Conservation (phyloP, 2,888 invertebrate species). For the Lingula anatina region DNA sequence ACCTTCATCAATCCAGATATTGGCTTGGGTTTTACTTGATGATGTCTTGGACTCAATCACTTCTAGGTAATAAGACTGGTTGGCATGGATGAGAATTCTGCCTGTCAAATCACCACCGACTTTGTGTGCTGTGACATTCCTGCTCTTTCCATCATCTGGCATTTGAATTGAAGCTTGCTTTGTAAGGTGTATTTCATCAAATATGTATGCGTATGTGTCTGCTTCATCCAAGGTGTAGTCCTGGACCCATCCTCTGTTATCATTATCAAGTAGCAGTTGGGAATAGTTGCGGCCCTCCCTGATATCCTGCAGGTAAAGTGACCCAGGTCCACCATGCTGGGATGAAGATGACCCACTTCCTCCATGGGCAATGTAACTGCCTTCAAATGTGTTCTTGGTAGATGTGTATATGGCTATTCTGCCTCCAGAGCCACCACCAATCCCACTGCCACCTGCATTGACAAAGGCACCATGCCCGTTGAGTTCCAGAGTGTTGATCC, state of each 20-base stretch:
- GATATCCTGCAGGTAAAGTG: slow-evolving; percentile 24
- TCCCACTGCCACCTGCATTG: slow-evolving; percentile 22
- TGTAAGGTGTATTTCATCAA: slow-evolving; percentile 25
- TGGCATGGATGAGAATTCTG: slow-evolving; percentile 16
- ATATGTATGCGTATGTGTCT: slow-evolving; percentile 14
- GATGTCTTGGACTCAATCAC: slow-evolving; percentile 11
- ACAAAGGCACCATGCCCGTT: slow-evolving; percentile 26
- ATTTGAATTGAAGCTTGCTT: slow-evolving; percentile 23
- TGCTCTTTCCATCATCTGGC: slow-evolving; percentile 12
- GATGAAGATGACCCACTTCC: slow-evolving; percentile 16
- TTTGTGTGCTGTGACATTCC: slow-evolving; percentile 12
- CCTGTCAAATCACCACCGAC: slow-evolving; percentile 27
- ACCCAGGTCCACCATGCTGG: slow-evolving; percentile 28
- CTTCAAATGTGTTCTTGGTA: slow-evolving; percentile 20
- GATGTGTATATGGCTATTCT: slow-evolving; percentile 20
- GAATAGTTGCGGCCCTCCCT: slow-evolving; percentile 19
- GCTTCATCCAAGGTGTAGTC: slow-evolving; percentile 24
- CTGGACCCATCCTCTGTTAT: slow-evolving; percentile 22
- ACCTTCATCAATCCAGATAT: slow-evolving; percentile 28
- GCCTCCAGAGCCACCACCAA: slow-evolving; percentile 27
- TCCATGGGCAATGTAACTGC: slow-evolving; percentile 18
- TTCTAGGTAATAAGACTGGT: slow-evolving; percentile 20
- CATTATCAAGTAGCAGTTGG: slow-evolving; percentile 24
- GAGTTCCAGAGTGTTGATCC: slow-evolving; percentile 15
- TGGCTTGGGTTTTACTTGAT: slow-evolving; percentile 21